Conservation (phyloP, 1,140 invertebrate genomes). For the Theocolax elegans region DNA sequence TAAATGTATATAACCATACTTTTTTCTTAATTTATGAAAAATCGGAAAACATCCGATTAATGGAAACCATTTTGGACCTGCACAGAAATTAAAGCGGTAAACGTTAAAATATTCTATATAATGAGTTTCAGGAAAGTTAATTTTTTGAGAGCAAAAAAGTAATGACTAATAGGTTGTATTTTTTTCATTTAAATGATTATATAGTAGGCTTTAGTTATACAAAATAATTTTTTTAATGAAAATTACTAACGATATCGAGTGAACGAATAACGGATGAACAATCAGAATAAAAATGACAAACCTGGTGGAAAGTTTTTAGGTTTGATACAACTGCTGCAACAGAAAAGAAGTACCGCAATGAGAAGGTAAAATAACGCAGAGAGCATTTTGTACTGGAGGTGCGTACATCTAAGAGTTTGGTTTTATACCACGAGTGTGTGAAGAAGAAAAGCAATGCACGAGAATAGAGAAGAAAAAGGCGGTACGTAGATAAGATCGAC, state of each 20-base stretch:
- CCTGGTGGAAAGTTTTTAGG: constrained; percentile 60
- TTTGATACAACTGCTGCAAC: constrained; percentile 50
- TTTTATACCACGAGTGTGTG: constrained; percentile 4
- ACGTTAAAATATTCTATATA: too few species aligned
- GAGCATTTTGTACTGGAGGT: constrained; percentile 41
- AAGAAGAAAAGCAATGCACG: background rate
- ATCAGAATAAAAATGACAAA: constrained; percentile 45
- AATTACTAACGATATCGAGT: too few species aligned
- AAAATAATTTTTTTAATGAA: too few species aligned
- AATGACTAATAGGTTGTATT: too few species aligned
- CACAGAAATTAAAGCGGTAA: too few species aligned
- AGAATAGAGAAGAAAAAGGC: background rate
- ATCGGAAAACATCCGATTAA: constrained; percentile 60
- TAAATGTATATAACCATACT: constrained; percentile 57
- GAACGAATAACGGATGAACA: too few species aligned
- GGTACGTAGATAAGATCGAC: constrained; percentile 13
- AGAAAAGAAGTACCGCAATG: constrained; percentile 43
- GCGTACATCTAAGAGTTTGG: background rate
- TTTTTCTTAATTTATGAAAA: constrained; percentile 50
- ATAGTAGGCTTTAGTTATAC: too few species aligned
- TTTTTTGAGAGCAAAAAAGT: too few species aligned
- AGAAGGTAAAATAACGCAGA: constrained; percentile 38
- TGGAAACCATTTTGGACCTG: constrained; percentile 67
- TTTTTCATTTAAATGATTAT: too few species aligned
- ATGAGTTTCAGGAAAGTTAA: too few species aligned